A percentile compares a stretch with the other conserved stretches of the same genome.
These are phyloP conservation scores for Odontomyia ornata DNA, from an alignment of 2,888 invertebrate genomes.

Conservation along the genomic window DNA sequence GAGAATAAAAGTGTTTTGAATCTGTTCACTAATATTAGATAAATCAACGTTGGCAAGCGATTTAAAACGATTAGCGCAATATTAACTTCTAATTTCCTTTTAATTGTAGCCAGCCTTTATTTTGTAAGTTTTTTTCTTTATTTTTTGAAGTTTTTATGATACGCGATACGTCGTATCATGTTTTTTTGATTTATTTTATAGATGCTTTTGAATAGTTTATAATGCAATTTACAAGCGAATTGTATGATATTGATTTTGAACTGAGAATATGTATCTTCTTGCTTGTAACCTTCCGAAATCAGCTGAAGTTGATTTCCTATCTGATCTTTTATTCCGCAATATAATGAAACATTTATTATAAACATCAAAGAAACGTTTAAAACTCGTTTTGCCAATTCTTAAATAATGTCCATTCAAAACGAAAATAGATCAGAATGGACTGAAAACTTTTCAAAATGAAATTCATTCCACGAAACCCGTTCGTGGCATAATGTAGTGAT, in stretches of 20 bases:
- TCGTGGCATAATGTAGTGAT: neutral
- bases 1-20: conserved; percentile 94
- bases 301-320: conserved; percentile 29
- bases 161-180: neutral
- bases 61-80: conserved; percentile 27
- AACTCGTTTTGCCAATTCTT: neutral
- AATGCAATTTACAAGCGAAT: neutral
- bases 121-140: conserved; percentile 4
- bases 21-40: conserved; percentile 89
- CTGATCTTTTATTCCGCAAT: conserved; percentile 20
- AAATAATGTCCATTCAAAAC: neutral
- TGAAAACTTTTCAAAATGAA: neutral
- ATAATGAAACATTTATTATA: no score
- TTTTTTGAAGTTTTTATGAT: conserved; percentile 35
- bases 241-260: conserved; percentile 3
- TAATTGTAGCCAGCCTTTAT: conserved; percentile 37
- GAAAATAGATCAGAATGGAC: neutral
- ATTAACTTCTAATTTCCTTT: conserved; percentile 46
- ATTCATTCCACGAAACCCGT: neutral
- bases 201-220: neutral
- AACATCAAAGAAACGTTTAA: neutral
- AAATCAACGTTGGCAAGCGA: conserved; percentile 52
- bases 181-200: conserved; percentile 40
- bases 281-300: neutral
- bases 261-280: neutral